Evolutionary conservation across 2,797 vertebrate species (phyloP).

Genomic region (Tympanoctomys barrerae): DNA sequence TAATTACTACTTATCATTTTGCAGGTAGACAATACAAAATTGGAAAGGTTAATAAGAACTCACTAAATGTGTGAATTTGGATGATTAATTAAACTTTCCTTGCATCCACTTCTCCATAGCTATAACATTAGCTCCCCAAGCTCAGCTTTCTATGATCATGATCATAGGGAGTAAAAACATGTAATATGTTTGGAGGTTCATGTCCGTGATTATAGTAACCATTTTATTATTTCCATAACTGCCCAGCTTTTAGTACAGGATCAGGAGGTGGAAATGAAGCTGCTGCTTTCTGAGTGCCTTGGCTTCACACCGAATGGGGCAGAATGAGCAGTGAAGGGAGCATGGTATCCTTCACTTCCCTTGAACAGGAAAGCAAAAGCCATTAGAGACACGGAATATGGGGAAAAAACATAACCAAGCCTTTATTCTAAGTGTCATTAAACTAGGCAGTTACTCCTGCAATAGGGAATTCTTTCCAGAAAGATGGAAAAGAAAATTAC

Average conservation of each 20-base stretch:
- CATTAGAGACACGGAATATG: not conserved
- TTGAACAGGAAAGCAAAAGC: slow-evolving; percentile 51
- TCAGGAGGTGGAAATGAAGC: not conserved
- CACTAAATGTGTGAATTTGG: slow-evolving; percentile 38
- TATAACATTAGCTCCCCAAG: not conserved
- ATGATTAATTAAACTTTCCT: slow-evolving; percentile 59
- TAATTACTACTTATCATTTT: slow-evolving; percentile 70
- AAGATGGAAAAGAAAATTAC: slow-evolving; percentile 32
- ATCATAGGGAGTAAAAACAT: slow-evolving; percentile 8
- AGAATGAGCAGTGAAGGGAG: not conserved
- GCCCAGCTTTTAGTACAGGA: not conserved
- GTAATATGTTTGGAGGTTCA: not conserved
- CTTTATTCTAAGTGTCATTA: slow-evolving; percentile 52
- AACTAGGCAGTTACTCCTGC: not conserved
- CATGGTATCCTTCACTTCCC: not conserved
- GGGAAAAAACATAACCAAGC: not conserved
- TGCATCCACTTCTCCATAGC: slow-evolving; percentile 29
- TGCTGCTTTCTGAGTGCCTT: not conserved
- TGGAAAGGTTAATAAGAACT: slow-evolving; percentile 52
- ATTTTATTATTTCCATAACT: slow-evolving; percentile 13
- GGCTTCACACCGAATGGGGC: not conserved
- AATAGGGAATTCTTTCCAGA: not conserved
- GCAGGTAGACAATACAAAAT: slow-evolving; percentile 54
- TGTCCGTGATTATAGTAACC: not conserved
- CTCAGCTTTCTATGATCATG: slow-evolving; percentile 23